phyloP scores from a whole-genome alignment of 2,888 invertebrate genomes.

The Drosophila fungiperda region DNA sequence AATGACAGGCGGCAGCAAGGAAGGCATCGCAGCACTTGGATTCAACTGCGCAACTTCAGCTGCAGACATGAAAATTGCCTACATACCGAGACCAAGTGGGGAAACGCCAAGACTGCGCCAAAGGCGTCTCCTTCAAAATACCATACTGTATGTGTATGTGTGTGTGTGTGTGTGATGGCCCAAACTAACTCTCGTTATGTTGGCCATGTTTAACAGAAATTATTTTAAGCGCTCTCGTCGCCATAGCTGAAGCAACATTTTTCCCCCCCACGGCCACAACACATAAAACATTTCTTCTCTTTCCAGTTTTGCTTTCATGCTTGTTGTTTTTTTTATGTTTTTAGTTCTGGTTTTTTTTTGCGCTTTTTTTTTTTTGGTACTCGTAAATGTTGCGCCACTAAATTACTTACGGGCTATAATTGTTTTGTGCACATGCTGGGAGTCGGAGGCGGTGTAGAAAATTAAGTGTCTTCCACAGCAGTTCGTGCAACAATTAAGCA shows the following conservation, averaged over 20 bases:
- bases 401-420: slow-evolving; percentile 79
- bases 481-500: slow-evolving; percentile 44
- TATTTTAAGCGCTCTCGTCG: slow-evolving; percentile 71
- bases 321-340: slow-evolving; percentile 10
- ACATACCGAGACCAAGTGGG: slow-evolving; percentile 37
- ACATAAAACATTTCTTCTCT: slow-evolving; percentile 63
- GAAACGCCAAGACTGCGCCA: slow-evolving; percentile 45
- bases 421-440: slow-evolving; percentile 72
- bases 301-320: slow-evolving; percentile 3
- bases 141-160: neutral
- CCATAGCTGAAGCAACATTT: slow-evolving; percentile 40
- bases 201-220: slow-evolving; percentile 78
- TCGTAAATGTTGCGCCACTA: slow-evolving; percentile 74
- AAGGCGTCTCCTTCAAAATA: slow-evolving; percentile 32
- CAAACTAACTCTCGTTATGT: slow-evolving; percentile 48
- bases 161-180: neutral
- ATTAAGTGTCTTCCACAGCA: slow-evolving; percentile 32
- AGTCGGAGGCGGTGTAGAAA: slow-evolving; percentile 18
- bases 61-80: slow-evolving; percentile 65
- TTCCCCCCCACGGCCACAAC: slow-evolving; percentile 52
- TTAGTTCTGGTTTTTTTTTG: slow-evolving; percentile 16
- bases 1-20: slow-evolving; percentile 60
- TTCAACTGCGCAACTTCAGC: slow-evolving; percentile 49
- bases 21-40: slow-evolving; percentile 32
- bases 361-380: slow-evolving; percentile 34